These are phyloP conservation scores for Alces alces DNA, from an alignment of 2,113 vertebrate genomes.

Conservation along the genomic window DNA sequence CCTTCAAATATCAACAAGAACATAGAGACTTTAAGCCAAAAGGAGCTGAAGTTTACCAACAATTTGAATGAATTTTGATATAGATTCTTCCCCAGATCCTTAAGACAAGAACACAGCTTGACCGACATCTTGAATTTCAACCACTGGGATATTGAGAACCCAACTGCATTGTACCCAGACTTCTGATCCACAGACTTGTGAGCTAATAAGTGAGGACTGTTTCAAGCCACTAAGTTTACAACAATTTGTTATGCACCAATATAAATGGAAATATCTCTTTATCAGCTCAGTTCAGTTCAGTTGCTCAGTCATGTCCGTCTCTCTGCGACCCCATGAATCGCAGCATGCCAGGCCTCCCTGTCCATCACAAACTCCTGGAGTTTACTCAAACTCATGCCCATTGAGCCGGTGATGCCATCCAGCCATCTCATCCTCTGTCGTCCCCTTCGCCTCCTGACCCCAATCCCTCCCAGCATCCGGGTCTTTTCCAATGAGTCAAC, in stretches of 20 bases:
- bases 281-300: background rate
- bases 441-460: too few species aligned
- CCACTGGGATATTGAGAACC: background rate
- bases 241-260: background rate
- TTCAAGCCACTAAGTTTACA: background rate
- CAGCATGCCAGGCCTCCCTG: too few species aligned
- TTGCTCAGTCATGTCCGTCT: too few species aligned
- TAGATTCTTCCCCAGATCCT: background rate
- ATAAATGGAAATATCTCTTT: background rate
- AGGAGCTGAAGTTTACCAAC: background rate
- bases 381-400: too few species aligned
- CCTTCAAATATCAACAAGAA: background rate
- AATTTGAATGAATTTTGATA: background rate
- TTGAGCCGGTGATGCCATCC: too few species aligned
- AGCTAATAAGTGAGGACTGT: background rate
- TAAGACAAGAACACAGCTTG: background rate
- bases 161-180: background rate
- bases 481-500: too few species aligned
- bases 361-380: too few species aligned
- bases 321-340: too few species aligned
- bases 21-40: background rate
- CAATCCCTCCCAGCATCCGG: too few species aligned
- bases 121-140: background rate
- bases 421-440: too few species aligned
- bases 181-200: background rate